Percentiles rank a stretch among this genome's conserved stretches.
Evolutionary conservation across 1,140 invertebrate genomes (phyloP).

Genomic region (Zaprionus ornatus): DNA sequence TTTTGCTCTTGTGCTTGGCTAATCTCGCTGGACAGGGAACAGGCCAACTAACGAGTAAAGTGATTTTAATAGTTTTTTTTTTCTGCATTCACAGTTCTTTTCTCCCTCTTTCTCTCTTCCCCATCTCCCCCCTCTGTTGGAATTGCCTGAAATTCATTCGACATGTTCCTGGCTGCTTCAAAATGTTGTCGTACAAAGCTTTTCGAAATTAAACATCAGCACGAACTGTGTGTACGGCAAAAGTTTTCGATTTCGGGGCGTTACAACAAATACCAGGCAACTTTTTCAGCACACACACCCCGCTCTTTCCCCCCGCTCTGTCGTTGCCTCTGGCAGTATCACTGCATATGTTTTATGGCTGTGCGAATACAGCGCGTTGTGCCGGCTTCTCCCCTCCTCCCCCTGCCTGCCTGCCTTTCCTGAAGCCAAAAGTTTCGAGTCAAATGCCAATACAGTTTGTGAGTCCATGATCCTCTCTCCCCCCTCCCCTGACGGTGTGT

Average conservation of each 20-base stretch:
- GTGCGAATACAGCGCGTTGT: conserved; percentile 1
- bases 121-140: conserved; percentile 5
- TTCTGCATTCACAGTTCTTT: conserved; percentile 21
- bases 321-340: conserved; percentile 20
- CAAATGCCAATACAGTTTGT: conserved; percentile 80
- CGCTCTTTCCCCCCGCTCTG: neutral
- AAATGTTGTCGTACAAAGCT: conserved; percentile 64
- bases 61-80: conserved; percentile 77
- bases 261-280: conserved; percentile 54
- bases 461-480: conserved; percentile 31
- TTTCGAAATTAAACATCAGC: conserved; percentile 77
- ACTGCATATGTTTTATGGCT: conserved; percentile 52
- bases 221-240: conserved; percentile 74
- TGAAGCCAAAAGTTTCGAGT: conserved; percentile 74
- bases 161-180: conserved; percentile 50
- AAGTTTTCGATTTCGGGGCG: conserved; percentile 64
- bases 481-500: neutral
- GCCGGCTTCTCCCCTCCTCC: too few species aligned
- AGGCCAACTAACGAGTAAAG: conserved; percentile 62
- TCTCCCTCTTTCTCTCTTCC: conserved; percentile 24
- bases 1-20: conserved; percentile 25
- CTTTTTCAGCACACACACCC: neutral
- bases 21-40: conserved; percentile 15
- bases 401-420: neutral
- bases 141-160: conserved; percentile 41